A percentile compares a stretch with the other conserved stretches of the same genome.
Conservation (phyloP, 2,888 invertebrate genomes). For the Ecliptopera silaceata region DNA sequence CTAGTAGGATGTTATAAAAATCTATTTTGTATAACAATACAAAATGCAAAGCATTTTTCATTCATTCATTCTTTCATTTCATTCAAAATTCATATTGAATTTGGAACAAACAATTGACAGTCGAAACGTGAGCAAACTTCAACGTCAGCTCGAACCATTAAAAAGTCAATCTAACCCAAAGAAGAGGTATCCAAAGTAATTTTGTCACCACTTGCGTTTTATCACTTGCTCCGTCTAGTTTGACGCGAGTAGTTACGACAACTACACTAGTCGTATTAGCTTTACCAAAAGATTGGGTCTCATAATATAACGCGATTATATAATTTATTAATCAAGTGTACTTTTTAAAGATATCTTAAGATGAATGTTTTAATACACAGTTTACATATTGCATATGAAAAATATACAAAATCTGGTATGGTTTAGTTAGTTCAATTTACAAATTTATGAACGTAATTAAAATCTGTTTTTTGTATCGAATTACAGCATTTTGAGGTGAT, state of each 20-base stretch:
- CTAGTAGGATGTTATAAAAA: too few relatives aligned
- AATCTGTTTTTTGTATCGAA: too few relatives aligned
- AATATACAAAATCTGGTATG: too few relatives aligned
- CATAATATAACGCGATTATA: constrained; percentile 17
- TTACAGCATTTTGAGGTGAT: too few relatives aligned
- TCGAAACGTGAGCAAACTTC: background rate
- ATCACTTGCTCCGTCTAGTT: constrained; percentile 41
- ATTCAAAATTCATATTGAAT: background rate
- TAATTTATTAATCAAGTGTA: background rate
- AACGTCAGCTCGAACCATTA: constrained; percentile 4
- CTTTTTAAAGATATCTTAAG: too few relatives aligned
- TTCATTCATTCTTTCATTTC: too few relatives aligned
- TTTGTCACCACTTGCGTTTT: constrained; percentile 49
- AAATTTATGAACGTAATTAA: too few relatives aligned
- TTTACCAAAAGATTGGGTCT: constrained; percentile 21
- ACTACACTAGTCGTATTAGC: constrained; percentile 36
- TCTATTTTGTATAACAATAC: too few relatives aligned
- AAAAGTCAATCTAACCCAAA: constrained; percentile 19
- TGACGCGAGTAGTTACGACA: constrained; percentile 43
- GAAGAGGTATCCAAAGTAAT: constrained; percentile 23
- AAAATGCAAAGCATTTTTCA: too few relatives aligned
- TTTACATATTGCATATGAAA: too few relatives aligned
- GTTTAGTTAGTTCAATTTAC: too few relatives aligned
- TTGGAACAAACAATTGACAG: background rate
- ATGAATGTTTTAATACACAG: too few relatives aligned